These are phyloP conservation scores for Ptychobarbus kaznakovi DNA, from an alignment of 2,797 vertebrate genomes.

Conservation along the genomic window DNA sequence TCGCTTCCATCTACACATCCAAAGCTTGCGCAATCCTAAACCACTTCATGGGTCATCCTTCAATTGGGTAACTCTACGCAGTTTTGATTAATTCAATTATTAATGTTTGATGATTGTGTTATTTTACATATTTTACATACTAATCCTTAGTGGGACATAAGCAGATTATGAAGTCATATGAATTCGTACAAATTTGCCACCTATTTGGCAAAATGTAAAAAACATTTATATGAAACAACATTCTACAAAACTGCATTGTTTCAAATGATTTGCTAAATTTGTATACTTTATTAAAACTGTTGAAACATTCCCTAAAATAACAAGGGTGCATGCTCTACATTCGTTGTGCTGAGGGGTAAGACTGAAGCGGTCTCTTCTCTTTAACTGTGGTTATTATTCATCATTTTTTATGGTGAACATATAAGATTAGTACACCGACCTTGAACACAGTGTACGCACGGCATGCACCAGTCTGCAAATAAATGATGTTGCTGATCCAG, in stretches of 20 bases:
- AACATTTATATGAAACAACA: neutral
- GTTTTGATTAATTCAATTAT: too few relatives aligned
- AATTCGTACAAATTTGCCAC: neutral
- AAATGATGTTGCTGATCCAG: conserved; percentile 33
- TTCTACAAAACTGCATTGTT: neutral
- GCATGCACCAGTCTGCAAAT: conserved; percentile 29
- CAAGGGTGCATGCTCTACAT: neutral
- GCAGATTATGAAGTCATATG: too few relatives aligned
- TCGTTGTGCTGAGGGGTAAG: neutral
- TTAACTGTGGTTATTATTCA: neutral
- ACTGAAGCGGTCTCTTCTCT: neutral
- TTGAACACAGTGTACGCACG: conserved; percentile 13
- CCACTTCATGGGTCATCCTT: neutral
- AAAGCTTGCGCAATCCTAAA: neutral
- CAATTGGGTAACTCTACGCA: neutral
- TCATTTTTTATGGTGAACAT: conserved; percentile 2
- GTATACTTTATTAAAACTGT: neutral
- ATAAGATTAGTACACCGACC: neutral
- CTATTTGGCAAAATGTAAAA: neutral
- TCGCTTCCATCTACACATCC: too few relatives aligned
- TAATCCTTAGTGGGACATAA: neutral
- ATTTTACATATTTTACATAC: too few relatives aligned
- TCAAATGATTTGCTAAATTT: neutral
- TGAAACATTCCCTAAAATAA: neutral
- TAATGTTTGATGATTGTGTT: too few relatives aligned